Evolutionary conservation across 2,113 vertebrate genomes (phyloP), one percentile per base, ranked within the genome.

Genomic region (Castor canadensis): DNA sequence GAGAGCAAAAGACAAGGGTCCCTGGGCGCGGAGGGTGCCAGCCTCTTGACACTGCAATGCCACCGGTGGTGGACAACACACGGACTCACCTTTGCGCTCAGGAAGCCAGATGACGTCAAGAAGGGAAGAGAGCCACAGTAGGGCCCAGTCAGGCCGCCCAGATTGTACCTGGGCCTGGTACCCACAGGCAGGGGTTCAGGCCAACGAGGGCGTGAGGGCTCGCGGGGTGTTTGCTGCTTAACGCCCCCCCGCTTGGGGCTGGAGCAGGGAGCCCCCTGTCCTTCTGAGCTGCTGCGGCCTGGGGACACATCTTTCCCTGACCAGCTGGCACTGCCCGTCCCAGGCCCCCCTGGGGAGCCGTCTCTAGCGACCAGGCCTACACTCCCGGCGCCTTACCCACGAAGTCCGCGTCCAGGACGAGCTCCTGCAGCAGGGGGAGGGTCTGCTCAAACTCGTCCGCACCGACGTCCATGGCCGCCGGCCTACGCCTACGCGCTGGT

Each of bases 391-490:
- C 66, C 97, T 97, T 94, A 98, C 98, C 98, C 89, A 98, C 86
- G 60, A 98, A 98, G 28, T 98, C 94, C 0, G 98, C 96, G 1
- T 86, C 87, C 16, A 56, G 12, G 16, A 98, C 15, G 0, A 95
- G 97, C 30, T 83, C 93, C 91, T 92, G 95, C 81, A 98, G 93
- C 49, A 66, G 1, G 2, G 97, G 97, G 3, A 98, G 72, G 9
- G 17, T 12, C 89, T 73, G 43, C 52, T 96, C 90, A 22, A 98
- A 98, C 6, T 40, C 56, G 1, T 82, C 92, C 0, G 97, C 98
- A 0, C 93, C 90, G 87, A 98, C 82, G 1, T 98, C 98, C 98
- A 98, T 98, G 2, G 58, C 72, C 38, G 67, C 85, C 35, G 8
- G 2, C n/a, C n/a, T n/a, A n/a, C n/a, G 24, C 75, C 20, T 1